phyloP scores from a whole-genome alignment of 1,140 invertebrate species.

The Arctopsyche grandis region DNA sequence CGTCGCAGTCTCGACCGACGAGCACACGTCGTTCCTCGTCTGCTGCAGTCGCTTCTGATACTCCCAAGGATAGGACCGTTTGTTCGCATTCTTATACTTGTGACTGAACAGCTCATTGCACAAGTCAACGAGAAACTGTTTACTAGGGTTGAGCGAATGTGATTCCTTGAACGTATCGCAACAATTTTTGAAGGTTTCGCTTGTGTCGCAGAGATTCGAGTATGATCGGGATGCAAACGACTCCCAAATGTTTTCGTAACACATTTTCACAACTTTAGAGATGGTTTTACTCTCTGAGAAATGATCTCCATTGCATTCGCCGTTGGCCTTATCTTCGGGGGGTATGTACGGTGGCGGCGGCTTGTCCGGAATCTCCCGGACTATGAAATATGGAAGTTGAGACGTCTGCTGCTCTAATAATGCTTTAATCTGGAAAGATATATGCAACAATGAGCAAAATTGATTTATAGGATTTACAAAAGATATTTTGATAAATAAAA shows the following conservation, averaged over 20 bases:
- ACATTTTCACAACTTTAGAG: not conserved
- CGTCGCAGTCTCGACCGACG: slow-evolving; percentile 38
- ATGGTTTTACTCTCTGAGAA: slow-evolving; percentile 21
- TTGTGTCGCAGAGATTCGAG: not conserved
- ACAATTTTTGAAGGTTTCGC: slow-evolving; percentile 2
- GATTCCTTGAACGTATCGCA: not conserved
- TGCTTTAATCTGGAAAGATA: slow-evolving; percentile 51
- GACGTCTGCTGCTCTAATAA: slow-evolving; percentile 48
- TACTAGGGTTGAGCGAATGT: not conserved
- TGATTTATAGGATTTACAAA: not conserved
- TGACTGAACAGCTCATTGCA: slow-evolving; percentile 44
- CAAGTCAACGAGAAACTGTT: slow-evolving; percentile 46
- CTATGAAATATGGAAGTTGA: slow-evolving; percentile 48
- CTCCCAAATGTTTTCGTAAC: slow-evolving; percentile 31
- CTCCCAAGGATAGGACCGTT: slow-evolving; percentile 36
- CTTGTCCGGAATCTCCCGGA: slow-evolving; percentile 51
- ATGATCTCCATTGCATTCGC: not conserved
- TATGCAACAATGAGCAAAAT: not conserved
- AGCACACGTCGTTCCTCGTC: slow-evolving; percentile 36
- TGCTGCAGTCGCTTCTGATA: slow-evolving; percentile 26
- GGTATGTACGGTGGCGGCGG: slow-evolving; percentile 52
- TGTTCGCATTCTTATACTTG: slow-evolving; percentile 34
- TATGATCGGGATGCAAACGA: not conserved
- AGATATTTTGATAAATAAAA: not conserved
- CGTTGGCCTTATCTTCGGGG: slow-evolving; percentile 42